Conservation (phyloP, 2,113 vertebrate species). For the Sterna hirundo region DNA sequence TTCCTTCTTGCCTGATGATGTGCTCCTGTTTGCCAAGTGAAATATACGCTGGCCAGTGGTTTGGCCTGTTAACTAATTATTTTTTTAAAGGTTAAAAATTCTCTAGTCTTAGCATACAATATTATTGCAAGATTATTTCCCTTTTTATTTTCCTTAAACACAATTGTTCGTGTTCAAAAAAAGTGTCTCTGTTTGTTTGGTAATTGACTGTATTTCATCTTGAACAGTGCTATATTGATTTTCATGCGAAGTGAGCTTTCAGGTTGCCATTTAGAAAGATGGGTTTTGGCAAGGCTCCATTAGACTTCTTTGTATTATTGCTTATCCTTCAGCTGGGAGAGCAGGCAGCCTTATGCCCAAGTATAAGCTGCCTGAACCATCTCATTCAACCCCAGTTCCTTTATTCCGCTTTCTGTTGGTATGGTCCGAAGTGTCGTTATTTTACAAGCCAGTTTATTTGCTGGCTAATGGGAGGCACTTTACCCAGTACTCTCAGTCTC, state of each 20-base stretch:
- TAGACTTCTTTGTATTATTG: not conserved
- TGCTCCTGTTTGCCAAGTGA: not conserved
- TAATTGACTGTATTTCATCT: not conserved
- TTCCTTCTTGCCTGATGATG: not conserved
- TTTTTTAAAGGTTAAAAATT: not conserved
- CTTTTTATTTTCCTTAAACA: not conserved
- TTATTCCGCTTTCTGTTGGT: not conserved
- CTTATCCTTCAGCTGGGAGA: not conserved
- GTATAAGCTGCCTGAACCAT: not conserved
- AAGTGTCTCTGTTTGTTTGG: not conserved
- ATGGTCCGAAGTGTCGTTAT: not conserved
- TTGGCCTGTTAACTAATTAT: not conserved
- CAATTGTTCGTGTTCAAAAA: fast-evolving
- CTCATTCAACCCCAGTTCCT: not conserved
- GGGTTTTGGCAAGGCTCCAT: not conserved
- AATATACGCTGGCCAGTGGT: not conserved
- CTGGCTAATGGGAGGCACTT: not conserved
- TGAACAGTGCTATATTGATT: not conserved
- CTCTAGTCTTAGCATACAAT: not conserved
- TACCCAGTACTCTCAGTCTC: not conserved
- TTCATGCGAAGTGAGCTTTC: not conserved
- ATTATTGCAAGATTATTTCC: not conserved
- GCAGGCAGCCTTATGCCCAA: not conserved
- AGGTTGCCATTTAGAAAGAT: constrained; percentile 20
- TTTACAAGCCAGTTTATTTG: fast-evolving